Base-by-base conservation (phyloP, 2,888 invertebrate genomes). In the Notodonta dromedarius region DNA sequence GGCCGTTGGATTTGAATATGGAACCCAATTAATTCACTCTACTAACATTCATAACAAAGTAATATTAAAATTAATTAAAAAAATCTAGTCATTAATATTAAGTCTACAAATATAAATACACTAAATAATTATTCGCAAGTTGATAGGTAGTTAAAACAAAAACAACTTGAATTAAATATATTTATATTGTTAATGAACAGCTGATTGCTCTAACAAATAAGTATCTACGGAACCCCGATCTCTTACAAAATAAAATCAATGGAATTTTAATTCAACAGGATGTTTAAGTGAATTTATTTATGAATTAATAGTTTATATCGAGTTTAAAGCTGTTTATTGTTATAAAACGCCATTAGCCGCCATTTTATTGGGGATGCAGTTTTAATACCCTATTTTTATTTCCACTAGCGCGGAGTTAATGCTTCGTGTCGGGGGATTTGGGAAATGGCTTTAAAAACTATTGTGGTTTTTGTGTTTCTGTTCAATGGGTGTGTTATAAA, bases 241-340 rank as follows among this genome's bases (percentile, higher is more conserved):
- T 35, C 32, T 13, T 4, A 13, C 24, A 35, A 54, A 54, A 14
- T 9, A 39, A n/a, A 39, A 12, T 14, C 54, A 13, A 52, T 39
- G n/a, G 35, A 39, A 54, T 54, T 35, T 14, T 13, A 54, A 39
- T n/a, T 39, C 54, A 14, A 54, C 35, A 44, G 52, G 58, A 58
- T 42, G 58, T 46, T 2, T 52, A 14, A 35, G 24, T 58, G 14
- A 46, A 57, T 44, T 63, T 69, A 65, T 67, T 63, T 59, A 59
- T 56, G 59, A 61, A 61, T 58, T 55, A 64, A 55, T 60, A 56
- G 56, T 42, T 56, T 56, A 55, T 62, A 63, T 65, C 62, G 56
- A 52, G 64, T 63, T 60, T 52, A 48, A 70, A 69, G 58, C 62
- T 63, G 67, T 71, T 75, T 69, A 77, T 75, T 76, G 74, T 76